phyloP scores from a whole-genome alignment of 2,113 vertebrate species.

The Mesoclemmys tuberculata region DNA sequence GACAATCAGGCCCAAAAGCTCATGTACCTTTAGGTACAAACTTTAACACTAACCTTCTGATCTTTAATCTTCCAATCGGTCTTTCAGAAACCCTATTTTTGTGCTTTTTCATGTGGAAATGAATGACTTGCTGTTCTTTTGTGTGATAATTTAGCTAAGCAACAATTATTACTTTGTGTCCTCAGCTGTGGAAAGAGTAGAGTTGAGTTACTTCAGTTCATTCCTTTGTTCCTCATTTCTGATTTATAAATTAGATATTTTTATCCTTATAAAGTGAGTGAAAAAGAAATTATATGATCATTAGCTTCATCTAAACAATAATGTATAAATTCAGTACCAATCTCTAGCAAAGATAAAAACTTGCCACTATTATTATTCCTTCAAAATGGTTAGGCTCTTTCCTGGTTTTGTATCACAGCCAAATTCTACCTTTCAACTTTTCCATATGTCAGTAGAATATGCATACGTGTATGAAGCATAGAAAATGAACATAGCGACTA shows the following conservation, averaged over 20 bases:
- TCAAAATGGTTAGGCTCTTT: background rate
- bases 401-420: background rate
- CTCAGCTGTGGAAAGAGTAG: conserved; percentile 65
- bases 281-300: conserved; percentile 3
- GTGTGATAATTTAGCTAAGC: conserved; percentile 66
- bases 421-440: background rate
- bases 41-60: background rate
- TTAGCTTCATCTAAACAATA: background rate
- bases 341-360: background rate
- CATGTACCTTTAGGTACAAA: conserved; percentile 33
- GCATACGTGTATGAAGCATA: background rate
- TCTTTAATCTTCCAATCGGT: conserved; percentile 38
- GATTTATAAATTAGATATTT: conserved; percentile 19
- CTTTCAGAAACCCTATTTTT: conserved; percentile 57
- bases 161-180: conserved; percentile 69
- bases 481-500: background rate
- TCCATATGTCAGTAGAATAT: background rate
- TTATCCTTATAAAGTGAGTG: conserved; percentile 23
- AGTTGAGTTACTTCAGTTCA: conserved; percentile 52
- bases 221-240: conserved; percentile 30
- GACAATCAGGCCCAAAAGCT: background rate
- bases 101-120: conserved; percentile 72
- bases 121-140: conserved; percentile 69
- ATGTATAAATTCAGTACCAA: background rate
- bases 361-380: background rate